These are phyloP conservation scores for Cyclophora albipunctata DNA, from an alignment of 2,888 invertebrate species.

Conservation along the genomic window DNA sequence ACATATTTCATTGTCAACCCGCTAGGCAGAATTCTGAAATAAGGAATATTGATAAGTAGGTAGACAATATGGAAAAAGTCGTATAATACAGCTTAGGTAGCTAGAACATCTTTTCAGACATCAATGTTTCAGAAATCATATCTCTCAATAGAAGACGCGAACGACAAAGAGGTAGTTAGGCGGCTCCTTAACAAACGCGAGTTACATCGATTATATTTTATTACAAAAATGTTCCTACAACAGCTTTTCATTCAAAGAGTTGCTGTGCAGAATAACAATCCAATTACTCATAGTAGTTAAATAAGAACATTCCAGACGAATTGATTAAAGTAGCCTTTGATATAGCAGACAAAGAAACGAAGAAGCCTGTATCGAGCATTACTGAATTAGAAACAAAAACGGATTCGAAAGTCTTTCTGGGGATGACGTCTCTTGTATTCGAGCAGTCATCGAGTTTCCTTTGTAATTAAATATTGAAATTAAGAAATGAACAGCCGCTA, in stretches of 20 bases:
- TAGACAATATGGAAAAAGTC: constrained; percentile 38
- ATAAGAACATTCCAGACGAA: constrained; percentile 17
- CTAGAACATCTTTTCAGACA: constrained; percentile 40
- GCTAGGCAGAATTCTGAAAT: too few species aligned
- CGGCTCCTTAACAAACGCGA: constrained; percentile 44
- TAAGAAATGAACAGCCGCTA: constrained; percentile 77
- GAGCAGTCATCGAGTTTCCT: constrained; percentile 73
- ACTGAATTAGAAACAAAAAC: constrained; percentile 62
- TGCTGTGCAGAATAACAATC: constrained; percentile 10
- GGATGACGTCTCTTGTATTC: constrained; percentile 68
- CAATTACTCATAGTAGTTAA: constrained; percentile 2
- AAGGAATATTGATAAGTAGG: constrained; percentile 28
- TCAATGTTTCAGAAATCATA: constrained; percentile 40
- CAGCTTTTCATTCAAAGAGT: constrained; percentile 11
- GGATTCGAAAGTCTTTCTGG: constrained; percentile 63
- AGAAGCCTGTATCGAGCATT: constrained; percentile 53
- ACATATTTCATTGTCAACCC: too few species aligned
- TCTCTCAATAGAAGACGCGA: constrained; percentile 47
- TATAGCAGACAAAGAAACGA: constrained; percentile 51
- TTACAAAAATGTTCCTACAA: constrained; percentile 11
- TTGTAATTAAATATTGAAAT: constrained; percentile 78
- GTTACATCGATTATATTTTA: constrained; percentile 43
- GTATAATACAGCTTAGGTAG: too few species aligned
- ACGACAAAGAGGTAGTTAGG: constrained; percentile 58
- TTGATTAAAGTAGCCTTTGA: constrained; percentile 48